Conservation (phyloP, 2,113 vertebrate species). For the Cichladusa arquata region DNA sequence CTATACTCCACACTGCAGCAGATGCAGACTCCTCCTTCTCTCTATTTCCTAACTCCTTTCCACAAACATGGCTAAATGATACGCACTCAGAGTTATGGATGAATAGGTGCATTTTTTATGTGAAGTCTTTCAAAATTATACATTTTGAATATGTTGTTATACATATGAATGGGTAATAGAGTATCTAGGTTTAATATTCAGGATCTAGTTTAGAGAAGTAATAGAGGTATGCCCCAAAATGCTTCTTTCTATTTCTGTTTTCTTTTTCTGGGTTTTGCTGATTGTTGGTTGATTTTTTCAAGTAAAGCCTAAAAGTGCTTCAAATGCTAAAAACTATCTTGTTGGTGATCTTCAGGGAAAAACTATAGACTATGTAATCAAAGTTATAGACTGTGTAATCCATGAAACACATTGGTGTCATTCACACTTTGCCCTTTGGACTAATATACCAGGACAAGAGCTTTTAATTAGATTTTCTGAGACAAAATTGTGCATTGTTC, state of each 20-base stretch:
- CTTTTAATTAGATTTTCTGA: not conserved
- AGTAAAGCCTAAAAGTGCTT: not conserved
- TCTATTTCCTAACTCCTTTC: not conserved
- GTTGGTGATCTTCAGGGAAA: not conserved
- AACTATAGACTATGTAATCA: not conserved
- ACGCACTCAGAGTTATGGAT: not conserved
- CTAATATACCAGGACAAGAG: not conserved
- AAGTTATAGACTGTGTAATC: not conserved
- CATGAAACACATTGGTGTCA: not conserved
- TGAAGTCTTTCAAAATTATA: not conserved
- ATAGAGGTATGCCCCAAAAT: not conserved
- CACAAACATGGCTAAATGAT: not conserved
- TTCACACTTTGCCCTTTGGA: not conserved
- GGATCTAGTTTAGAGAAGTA: not conserved
- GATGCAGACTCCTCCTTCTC: not conserved
- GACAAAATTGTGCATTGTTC: not conserved
- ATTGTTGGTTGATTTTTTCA: fast-evolving
- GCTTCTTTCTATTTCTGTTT: not conserved
- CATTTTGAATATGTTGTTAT: not conserved
- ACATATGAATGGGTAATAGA: not conserved
- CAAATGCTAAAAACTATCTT: not conserved
- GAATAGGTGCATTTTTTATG: not conserved
- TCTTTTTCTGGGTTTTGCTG: not conserved
- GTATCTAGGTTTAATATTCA: not conserved
- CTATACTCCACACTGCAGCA: not conserved